phyloP scores from a whole-genome alignment of 2,888 invertebrate species.

The Drosophila ezoana region DNA sequence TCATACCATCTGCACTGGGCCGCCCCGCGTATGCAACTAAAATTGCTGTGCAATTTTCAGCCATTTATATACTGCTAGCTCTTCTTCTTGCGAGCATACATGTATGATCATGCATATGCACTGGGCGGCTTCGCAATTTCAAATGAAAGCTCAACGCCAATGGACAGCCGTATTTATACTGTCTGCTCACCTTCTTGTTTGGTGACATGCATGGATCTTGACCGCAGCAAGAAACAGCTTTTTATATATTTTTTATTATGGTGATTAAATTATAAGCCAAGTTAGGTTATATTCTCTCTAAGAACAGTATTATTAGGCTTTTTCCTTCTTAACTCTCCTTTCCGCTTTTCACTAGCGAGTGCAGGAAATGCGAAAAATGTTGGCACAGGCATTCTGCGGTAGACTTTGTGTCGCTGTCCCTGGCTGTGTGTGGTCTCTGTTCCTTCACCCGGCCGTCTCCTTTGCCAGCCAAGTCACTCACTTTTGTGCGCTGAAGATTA shows the following conservation, averaged over 20 bases:
- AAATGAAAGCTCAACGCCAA: no score
- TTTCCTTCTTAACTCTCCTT: neutral
- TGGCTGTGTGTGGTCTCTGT: constrained; percentile 17
- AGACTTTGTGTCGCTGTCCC: constrained; percentile 64
- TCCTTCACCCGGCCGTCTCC: neutral
- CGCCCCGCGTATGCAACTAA: no score
- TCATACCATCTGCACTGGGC: no score
- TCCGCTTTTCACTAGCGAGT: neutral
- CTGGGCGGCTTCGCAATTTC: no score
- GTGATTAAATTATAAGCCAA: neutral
- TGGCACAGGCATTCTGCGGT: constrained; percentile 30
- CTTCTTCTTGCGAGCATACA: no score
- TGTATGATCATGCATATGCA: no score
- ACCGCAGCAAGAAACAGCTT: neutral
- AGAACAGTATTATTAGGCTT: neutral
- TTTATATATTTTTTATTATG: neutral
- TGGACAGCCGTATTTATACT: no score
- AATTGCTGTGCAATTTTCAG: no score
- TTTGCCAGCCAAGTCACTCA: constrained; percentile 23
- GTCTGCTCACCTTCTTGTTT: no score
- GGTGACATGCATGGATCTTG: no score
- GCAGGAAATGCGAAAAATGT: constrained; percentile 11
- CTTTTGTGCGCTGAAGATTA: constrained; percentile 31
- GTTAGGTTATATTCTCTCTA: neutral
- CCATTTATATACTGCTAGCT: no score